These are phyloP conservation scores for Disparrhopalites patrizii DNA, from an alignment of 2,888 invertebrate genomes.

Conservation along the genomic window DNA sequence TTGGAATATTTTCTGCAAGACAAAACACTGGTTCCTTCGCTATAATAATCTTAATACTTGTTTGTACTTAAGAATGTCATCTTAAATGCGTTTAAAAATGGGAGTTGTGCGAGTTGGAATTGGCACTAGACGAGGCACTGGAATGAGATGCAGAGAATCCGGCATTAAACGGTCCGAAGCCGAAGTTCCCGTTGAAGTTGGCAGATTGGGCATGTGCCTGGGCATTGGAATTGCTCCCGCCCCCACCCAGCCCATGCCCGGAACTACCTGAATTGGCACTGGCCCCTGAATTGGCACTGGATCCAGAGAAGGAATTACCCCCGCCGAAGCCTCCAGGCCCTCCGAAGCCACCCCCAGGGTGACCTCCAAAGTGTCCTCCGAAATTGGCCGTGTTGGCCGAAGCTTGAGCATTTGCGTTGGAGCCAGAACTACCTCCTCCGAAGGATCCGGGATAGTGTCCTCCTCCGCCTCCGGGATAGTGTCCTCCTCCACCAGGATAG, in stretches of 20 bases:
- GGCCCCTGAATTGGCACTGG: not conserved
- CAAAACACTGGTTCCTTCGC: not conserved
- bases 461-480: not conserved
- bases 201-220: not conserved
- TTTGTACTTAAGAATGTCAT: too few species aligned
- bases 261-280: not conserved
- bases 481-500: too few species aligned
- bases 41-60: not conserved
- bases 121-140: not conserved
- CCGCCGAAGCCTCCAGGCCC: not conserved
- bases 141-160: not conserved
- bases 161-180: not conserved
- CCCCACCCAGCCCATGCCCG: not conserved
- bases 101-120: too few species aligned
- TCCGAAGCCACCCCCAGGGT: constrained; percentile 11
- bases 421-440: not conserved
- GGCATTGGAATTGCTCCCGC: not conserved
- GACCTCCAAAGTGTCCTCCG: not conserved
- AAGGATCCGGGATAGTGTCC: not conserved
- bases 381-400: not conserved
- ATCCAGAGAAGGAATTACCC: not conserved
- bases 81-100: too few species aligned
- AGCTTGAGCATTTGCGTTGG: constrained; percentile 12
- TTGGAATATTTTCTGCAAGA: not conserved
- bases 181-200: not conserved